Evolutionary conservation across 2,888 invertebrate genomes (phyloP).

Genomic region (Plemyria rubiginata): DNA sequence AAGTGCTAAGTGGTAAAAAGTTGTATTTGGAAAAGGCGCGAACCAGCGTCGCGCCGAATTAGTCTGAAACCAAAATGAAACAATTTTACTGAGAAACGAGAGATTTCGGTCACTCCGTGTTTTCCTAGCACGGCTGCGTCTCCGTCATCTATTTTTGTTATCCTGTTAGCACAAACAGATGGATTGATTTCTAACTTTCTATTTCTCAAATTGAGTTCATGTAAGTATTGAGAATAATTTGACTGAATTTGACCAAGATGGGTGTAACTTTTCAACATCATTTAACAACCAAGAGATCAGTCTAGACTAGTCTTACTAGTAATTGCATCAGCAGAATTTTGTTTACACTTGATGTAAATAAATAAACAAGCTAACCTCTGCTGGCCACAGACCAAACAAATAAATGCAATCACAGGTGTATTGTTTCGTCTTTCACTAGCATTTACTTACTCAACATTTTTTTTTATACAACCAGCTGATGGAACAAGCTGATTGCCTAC

Average conservation of each 20-base stretch:
- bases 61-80: constrained; percentile 51
- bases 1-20: constrained; percentile 51
- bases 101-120: constrained; percentile 39
- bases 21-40: constrained; percentile 76
- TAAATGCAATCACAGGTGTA: neutral
- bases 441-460: neutral
- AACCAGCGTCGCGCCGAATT: constrained; percentile 61
- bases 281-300: neutral
- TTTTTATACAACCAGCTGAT: too few species aligned
- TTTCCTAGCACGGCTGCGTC: constrained; percentile 30
- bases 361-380: neutral
- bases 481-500: too few species aligned
- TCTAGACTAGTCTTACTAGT: too few species aligned
- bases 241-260: neutral
- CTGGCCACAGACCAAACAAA: neutral
- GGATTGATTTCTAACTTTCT: constrained; percentile 58
- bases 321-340: neutral
- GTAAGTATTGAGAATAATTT: constrained; percentile 58
- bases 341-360: neutral
- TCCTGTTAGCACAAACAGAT: constrained; percentile 48
- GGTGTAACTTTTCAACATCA: neutral
- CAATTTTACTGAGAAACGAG: constrained; percentile 53
- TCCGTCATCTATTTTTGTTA: constrained; percentile 46
- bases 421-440: neutral
- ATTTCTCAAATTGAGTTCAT: constrained; percentile 66